phyloP scores from a whole-genome alignment of 2,113 vertebrate species.

The Cyprinus carpio region DNA sequence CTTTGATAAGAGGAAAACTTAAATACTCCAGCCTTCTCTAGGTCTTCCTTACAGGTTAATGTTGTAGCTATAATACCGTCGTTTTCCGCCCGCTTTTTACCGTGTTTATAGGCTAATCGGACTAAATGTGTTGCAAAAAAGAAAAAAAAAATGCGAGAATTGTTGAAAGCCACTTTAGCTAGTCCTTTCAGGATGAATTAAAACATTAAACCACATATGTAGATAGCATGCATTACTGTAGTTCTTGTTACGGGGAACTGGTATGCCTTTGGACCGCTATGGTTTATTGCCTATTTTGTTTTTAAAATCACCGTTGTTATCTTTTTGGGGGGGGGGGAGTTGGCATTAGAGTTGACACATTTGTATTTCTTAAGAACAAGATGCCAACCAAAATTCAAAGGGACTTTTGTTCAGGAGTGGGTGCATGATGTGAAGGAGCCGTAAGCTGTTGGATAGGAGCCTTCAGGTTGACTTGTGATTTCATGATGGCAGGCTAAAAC shows the following conservation, averaged over 20 bases:
- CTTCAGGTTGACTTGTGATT: conserved; percentile 45
- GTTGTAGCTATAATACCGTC: too few relatives aligned
- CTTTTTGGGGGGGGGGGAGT: too few relatives aligned
- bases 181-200: background rate
- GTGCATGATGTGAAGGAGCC: conserved; percentile 27
- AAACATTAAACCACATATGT: conserved; percentile 35
- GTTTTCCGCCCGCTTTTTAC: too few relatives aligned
- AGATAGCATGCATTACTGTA: background rate
- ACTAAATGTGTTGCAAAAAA: too few relatives aligned
- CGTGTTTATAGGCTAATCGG: too few relatives aligned
- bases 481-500: conserved; percentile 46
- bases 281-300: background rate
- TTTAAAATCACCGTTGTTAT: background rate
- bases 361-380: background rate
- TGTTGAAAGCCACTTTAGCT: background rate
- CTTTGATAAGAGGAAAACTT: conserved; percentile 59
- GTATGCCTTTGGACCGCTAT: background rate
- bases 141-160: too few relatives aligned
- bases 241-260: background rate
- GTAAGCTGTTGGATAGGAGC: conserved; percentile 11
- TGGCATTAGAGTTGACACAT: background rate
- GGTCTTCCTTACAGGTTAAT: too few relatives aligned
- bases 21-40: conserved; percentile 59
- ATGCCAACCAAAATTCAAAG: conserved; percentile 15
- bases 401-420: conserved; percentile 24